Percentiles rank a stretch among this genome's conserved stretches.
phyloP scores from a whole-genome alignment of 2,797 vertebrate genomes.

The Mormyrops boulengeri region DNA sequence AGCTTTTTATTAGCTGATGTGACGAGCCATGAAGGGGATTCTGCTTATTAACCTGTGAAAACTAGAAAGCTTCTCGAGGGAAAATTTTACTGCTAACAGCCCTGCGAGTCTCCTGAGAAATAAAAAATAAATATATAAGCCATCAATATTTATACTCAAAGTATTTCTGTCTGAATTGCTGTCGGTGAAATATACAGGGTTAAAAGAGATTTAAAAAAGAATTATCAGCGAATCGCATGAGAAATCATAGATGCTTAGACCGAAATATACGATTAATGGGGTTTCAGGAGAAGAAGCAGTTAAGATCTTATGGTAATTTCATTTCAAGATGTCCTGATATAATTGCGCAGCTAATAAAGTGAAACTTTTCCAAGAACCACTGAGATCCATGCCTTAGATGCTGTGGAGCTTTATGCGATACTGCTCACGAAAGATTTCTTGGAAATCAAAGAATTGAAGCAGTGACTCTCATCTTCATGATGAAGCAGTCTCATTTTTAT shows the following conservation, averaged over 20 bases:
- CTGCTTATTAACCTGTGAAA: conserved; percentile 8
- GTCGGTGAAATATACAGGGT: neutral
- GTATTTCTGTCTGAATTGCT: neutral
- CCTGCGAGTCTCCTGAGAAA: neutral
- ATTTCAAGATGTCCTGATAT: neutral
- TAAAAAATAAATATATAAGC: neutral
- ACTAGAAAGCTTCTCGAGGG: neutral
- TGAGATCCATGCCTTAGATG: neutral
- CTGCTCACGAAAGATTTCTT: neutral
- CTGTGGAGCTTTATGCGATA: neutral
- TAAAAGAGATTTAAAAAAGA: neutral
- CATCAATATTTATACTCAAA: neutral
- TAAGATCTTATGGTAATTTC: neutral
- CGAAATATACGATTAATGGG: neutral
- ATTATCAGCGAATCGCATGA: neutral
- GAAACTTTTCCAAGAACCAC: neutral
- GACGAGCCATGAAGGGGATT: neutral
- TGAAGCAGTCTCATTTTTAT: neutral
- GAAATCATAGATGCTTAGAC: conserved; percentile 4
- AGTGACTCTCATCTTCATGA: neutral
- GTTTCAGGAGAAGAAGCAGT: neutral
- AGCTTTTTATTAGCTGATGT: neutral
- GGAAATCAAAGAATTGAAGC: neutral
- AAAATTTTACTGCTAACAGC: neutral
- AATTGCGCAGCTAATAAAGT: neutral